Percentiles rank a stretch among this genome's conserved stretches.
Conservation (phyloP, 2,888 invertebrate genomes). For the Lepidochitona cinerea region DNA sequence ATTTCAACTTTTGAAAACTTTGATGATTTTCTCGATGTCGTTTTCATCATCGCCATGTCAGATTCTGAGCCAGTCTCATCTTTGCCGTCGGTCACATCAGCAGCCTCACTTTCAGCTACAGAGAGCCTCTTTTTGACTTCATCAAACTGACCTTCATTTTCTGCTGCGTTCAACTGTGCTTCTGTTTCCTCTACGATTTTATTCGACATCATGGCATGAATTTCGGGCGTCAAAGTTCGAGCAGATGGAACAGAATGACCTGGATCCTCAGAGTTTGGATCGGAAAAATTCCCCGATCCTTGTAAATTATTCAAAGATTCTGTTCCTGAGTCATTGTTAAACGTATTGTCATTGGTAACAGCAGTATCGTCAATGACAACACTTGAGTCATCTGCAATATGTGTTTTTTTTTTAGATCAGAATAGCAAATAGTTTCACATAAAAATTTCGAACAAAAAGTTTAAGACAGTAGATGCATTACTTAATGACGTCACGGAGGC, state of each 20-base stretch:
- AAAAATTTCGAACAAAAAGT: no score
- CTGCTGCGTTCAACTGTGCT: neutral
- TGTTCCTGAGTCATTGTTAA: neutral
- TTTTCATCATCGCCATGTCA: no score
- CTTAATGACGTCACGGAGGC: no score
- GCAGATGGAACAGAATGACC: neutral
- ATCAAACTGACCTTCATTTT: neutral
- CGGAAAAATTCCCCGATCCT: neutral
- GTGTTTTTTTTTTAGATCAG: no score
- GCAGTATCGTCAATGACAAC: no score
- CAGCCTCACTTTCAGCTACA: no score
- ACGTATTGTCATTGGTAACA: neutral
- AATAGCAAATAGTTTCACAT: no score
- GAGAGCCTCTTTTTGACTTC: no score
- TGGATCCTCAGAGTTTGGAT: neutral
- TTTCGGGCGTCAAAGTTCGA: neutral
- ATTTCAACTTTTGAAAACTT: neutral
- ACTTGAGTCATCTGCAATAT: neutral
- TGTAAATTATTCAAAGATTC: neutral
- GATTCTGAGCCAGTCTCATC: neutral
- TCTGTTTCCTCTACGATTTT: neutral
- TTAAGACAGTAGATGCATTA: no score
- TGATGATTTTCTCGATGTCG: neutral
- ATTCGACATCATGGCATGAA: neutral
- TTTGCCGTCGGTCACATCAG: neutral